Conservation (phyloP, 2,888 invertebrate species). For the Machimus rusticus region DNA sequence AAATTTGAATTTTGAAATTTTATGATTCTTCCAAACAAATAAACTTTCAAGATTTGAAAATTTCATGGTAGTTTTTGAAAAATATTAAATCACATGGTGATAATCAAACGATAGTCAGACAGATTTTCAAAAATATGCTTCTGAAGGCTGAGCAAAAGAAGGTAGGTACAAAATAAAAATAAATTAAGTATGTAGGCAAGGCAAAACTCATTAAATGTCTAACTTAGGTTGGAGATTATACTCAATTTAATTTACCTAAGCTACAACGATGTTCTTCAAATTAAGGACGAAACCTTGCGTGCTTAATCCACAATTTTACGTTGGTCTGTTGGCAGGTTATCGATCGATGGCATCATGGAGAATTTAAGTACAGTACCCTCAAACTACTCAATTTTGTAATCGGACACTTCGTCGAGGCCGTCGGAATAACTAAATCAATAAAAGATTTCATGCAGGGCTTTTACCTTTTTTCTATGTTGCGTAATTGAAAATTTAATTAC, state of each 20-base stretch:
- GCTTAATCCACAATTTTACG: too few species aligned
- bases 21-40: too few species aligned
- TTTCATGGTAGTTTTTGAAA: too few species aligned
- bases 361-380: not conserved
- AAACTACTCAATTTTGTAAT: not conserved
- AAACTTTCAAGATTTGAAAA: too few species aligned
- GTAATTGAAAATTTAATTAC: not conserved
- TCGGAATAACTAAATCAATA: not conserved
- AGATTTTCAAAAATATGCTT: too few species aligned
- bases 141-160: not conserved
- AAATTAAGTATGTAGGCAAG: not conserved
- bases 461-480: too few species aligned
- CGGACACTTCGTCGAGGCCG: not conserved
- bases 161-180: not conserved
- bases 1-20: too few species aligned
- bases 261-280: not conserved
- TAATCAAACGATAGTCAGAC: not conserved
- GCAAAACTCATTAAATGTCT: not conserved
- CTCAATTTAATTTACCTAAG: not conserved
- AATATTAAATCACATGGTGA: too few species aligned
- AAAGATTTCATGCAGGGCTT: not conserved
- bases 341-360: not conserved
- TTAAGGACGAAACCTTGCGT: not conserved
- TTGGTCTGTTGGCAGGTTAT: too few species aligned
- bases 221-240: not conserved